A percentile compares a stretch with the other conserved stretches of the same genome.
Conservation (phyloP, 2,113 vertebrate genomes). For the Nothobranchius furzeri region DNA sequence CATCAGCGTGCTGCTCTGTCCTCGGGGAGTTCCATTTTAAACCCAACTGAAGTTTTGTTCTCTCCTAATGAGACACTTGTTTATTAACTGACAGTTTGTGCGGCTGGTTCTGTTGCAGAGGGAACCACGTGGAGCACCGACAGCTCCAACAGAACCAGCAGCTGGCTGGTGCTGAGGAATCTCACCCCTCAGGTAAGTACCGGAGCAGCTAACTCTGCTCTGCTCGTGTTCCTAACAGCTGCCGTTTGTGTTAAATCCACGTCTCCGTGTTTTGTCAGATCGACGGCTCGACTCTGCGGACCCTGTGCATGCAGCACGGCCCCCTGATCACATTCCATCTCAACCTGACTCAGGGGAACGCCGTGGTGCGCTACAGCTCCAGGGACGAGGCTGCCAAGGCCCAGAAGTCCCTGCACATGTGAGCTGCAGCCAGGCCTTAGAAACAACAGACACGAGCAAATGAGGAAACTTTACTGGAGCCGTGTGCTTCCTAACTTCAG, state of each 20-base stretch:
- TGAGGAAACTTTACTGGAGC: background rate
- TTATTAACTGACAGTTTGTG: background rate
- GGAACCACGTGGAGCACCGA: conserved; percentile 96
- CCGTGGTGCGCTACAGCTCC: conserved; percentile 98
- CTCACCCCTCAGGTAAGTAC: conserved; percentile 93
- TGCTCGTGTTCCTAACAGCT: too few relatives aligned
- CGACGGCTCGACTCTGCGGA: conserved; percentile 97
- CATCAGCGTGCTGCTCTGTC: background rate
- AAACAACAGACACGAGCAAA: too few relatives aligned
- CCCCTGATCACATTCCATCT: conserved; percentile 99
- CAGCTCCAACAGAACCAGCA: conserved; percentile 94
- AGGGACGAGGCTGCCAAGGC: conserved; percentile 98
- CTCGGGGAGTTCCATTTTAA: background rate
- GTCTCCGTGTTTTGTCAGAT: conserved; percentile 78
- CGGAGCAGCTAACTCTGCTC: background rate
- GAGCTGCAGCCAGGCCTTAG: conserved; percentile 46
- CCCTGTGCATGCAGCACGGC: conserved; percentile 97
- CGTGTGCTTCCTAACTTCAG: too few relatives aligned
- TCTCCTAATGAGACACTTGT: background rate
- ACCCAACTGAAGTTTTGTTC: background rate
- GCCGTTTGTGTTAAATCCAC: too few relatives aligned
- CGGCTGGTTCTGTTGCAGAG: conserved; percentile 68
- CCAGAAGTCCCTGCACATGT: conserved; percentile 99
- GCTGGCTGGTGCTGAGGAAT: conserved; percentile 98
- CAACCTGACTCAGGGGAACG: conserved; percentile 98